A percentile compares a stretch with the other conserved stretches of the same genome.
phyloP scores from a whole-genome alignment of 2,888 invertebrate species.

The Sinodicranocentrus sp. region DNA sequence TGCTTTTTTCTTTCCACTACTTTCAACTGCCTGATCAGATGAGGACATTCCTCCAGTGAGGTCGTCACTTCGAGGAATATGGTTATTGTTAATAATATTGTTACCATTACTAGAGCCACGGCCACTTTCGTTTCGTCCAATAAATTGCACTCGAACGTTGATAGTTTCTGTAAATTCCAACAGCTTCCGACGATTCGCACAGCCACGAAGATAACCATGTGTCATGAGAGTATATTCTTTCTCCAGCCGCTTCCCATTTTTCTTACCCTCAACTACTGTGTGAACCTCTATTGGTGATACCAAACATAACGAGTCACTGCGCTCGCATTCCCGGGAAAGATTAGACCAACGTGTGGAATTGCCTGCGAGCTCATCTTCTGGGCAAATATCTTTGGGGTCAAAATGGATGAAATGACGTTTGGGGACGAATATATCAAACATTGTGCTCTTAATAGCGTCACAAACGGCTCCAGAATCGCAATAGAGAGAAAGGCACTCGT shows the following conservation, averaged over 20 bases:
- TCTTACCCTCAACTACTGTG: slow-evolving; percentile 70
- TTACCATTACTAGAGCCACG: slow-evolving; percentile 14
- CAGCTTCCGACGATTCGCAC: slow-evolving; percentile 73
- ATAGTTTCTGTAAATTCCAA: slow-evolving; percentile 71
- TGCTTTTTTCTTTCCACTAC: slow-evolving; percentile 38
- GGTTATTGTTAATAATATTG: slow-evolving; percentile 22
- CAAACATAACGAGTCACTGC: slow-evolving; percentile 74
- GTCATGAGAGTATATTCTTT: slow-evolving; percentile 54
- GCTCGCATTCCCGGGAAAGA: slow-evolving; percentile 64
- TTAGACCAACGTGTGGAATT: slow-evolving; percentile 66
- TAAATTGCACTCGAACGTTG: slow-evolving; percentile 65
- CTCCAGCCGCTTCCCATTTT: slow-evolving; percentile 65
- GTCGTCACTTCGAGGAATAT: too few relatives aligned
- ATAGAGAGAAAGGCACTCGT: slow-evolving; percentile 74
- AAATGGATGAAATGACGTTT: slow-evolving; percentile 75
- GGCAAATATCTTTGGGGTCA: slow-evolving; percentile 71
- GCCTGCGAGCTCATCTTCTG: slow-evolving; percentile 60
- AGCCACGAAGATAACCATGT: slow-evolving; percentile 72
- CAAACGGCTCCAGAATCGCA: slow-evolving; percentile 73
- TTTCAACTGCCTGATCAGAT: neutral
- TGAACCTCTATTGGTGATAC: slow-evolving; percentile 73
- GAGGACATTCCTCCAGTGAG: slow-evolving; percentile 13
- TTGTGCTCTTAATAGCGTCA: slow-evolving; percentile 72
- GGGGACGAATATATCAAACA: slow-evolving; percentile 71
- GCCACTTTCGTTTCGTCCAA: slow-evolving; percentile 32